Conservation (phyloP, 2,888 invertebrate species). For the Agriopis aurantiaria region DNA sequence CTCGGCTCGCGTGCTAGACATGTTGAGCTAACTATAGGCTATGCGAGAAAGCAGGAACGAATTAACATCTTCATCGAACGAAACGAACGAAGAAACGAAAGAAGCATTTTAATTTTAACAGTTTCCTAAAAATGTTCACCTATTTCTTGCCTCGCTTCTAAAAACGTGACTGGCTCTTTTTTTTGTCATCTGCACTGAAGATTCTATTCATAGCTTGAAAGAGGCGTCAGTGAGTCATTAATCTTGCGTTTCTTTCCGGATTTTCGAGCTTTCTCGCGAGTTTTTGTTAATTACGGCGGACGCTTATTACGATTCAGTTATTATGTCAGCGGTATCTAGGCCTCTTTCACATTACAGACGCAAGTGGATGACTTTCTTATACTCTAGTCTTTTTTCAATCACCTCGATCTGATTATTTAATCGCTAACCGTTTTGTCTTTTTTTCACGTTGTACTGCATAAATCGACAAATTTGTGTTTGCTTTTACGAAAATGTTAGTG, state of each 20-base stretch:
- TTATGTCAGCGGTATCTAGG: slow-evolving; percentile 5
- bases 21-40: no score
- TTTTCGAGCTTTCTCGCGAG: slow-evolving; percentile 8
- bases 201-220: slow-evolving; percentile 33
- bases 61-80: no score
- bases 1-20: no score
- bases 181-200: slow-evolving; percentile 4
- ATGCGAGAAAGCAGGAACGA: no score
- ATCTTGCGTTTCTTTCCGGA: slow-evolving; percentile 23
- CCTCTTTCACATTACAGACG: not conserved
- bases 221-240: slow-evolving; percentile 22
- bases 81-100: no score
- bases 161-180: not conserved
- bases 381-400: no score
- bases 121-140: not conserved
- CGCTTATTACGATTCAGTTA: not conserved
- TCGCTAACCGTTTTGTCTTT: no score
- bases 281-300: slow-evolving; percentile 23
- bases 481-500: no score
- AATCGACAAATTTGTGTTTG: no score
- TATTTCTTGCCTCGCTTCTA: not conserved
- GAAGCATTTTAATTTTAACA: no score
- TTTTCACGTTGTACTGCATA: no score
- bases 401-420: no score
- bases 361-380: not conserved